Conservation (phyloP, 2,797 vertebrate genomes). For the Morelia viridis region DNA sequence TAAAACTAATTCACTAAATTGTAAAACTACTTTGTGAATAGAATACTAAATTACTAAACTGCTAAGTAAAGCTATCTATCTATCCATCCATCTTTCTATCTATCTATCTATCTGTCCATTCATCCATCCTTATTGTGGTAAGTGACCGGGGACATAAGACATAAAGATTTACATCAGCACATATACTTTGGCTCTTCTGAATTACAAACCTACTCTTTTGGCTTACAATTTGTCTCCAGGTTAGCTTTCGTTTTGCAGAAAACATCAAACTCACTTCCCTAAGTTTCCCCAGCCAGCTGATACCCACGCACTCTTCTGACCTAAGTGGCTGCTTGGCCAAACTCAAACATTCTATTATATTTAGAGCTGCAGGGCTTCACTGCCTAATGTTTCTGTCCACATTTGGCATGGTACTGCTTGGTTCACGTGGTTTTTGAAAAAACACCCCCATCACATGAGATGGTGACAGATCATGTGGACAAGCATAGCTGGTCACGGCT, state of each 20-base stretch:
- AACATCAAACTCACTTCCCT: not conserved
- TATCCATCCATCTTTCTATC: not conserved
- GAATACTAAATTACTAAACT: not conserved
- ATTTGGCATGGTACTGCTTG: not conserved
- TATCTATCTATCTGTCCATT: not conserved
- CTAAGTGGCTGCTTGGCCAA: not conserved
- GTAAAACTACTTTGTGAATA: not conserved
- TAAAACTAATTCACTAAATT: not conserved
- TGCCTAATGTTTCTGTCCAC: not conserved
- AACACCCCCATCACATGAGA: not conserved
- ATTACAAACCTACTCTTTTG: not conserved
- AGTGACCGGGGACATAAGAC: not conserved
- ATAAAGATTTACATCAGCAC: not conserved
- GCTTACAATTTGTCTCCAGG: not conserved
- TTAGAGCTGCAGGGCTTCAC: not conserved
- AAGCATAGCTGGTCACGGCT: not conserved
- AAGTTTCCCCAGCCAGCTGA: not conserved
- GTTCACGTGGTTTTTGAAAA: not conserved
- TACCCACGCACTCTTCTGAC: not conserved
- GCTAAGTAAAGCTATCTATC: not conserved
- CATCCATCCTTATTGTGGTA: not conserved
- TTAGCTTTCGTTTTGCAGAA: not conserved
- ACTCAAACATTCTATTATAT: not conserved
- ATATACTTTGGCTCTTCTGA: not conserved
- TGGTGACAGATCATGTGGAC: not conserved